Conservation (phyloP, 2,113 vertebrate species). For the Nothobranchius kuhntae region DNA sequence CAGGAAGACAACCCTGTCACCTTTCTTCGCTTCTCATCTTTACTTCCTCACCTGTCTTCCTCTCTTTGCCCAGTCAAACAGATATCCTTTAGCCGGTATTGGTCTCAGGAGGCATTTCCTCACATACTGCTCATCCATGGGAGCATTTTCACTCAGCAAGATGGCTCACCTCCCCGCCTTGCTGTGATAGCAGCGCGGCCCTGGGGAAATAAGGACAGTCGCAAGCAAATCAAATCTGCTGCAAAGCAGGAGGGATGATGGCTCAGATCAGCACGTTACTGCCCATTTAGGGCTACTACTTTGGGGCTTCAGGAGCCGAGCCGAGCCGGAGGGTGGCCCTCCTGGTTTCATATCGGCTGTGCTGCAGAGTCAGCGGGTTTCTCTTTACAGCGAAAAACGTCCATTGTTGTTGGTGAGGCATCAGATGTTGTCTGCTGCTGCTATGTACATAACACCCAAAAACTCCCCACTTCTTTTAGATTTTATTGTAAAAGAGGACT, state of each 20-base stretch:
- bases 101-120: constrained; percentile 49
- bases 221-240: constrained; percentile 55
- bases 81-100: constrained; percentile 62
- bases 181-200: constrained; percentile 53
- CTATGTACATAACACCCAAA: not conserved
- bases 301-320: constrained; percentile 11
- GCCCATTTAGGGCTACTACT: constrained; percentile 35
- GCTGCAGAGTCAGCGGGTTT: constrained; percentile 2
- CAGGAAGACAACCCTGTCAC: constrained; percentile 36
- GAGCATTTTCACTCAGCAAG: constrained; percentile 64
- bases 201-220: constrained; percentile 66
- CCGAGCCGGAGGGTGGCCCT: constrained; percentile 4
- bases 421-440: not conserved
- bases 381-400: constrained; percentile 9
- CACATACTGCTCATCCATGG: constrained; percentile 58
- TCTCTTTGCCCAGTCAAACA: constrained; percentile 62
- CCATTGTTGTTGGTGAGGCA: not conserved
- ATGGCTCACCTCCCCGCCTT: constrained; percentile 60
- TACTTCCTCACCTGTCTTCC: constrained; percentile 20
- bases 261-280: constrained; percentile 41
- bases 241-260: constrained; percentile 21
- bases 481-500: constrained; percentile 5
- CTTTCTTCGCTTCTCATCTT: constrained; percentile 17
- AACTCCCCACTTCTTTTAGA: not conserved
- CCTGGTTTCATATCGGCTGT: constrained; percentile 31